These are phyloP conservation scores for Aphelenchoides bicaudatus DNA, from an alignment of 2,888 invertebrate species.

Conservation along the genomic window DNA sequence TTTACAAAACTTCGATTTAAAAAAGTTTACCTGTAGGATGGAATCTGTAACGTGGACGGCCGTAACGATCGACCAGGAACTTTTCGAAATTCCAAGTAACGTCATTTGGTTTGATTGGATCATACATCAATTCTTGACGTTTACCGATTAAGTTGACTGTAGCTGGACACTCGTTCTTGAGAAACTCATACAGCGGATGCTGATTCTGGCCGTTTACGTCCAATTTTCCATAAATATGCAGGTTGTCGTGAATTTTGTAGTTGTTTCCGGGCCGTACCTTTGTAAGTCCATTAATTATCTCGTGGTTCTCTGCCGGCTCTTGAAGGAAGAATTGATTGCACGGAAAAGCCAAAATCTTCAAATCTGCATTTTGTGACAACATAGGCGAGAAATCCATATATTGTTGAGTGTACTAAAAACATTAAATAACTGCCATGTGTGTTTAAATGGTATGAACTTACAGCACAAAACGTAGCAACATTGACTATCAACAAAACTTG, in stretches of 20 bases:
- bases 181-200: conserved; percentile 57
- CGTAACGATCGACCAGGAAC: conserved; percentile 55
- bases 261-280: conserved; percentile 58
- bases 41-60: conserved; percentile 57
- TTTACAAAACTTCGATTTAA: too few relatives aligned
- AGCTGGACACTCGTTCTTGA: conserved; percentile 56
- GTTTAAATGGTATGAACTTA: neutral
- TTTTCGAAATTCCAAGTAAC: conserved; percentile 59
- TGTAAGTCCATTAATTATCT: conserved; percentile 46
- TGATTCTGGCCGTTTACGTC: conserved; percentile 58
- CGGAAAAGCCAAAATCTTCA: conserved; percentile 55
- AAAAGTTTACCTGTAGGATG: conserved; percentile 55
- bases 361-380: conserved; percentile 45
- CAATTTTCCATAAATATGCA: conserved; percentile 58
- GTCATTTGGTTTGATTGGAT: conserved; percentile 49
- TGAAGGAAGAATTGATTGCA: conserved; percentile 59
- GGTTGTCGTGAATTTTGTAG: conserved; percentile 52
- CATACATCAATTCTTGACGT: conserved; percentile 53
- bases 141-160: conserved; percentile 54
- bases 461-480: conserved; percentile 60
- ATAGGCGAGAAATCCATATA: conserved; percentile 57
- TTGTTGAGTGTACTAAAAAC: conserved; percentile 21
- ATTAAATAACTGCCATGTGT: conserved; percentile 14
- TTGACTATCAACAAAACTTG: conserved; percentile 58
- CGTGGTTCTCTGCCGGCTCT: conserved; percentile 59